Percentiles rank a stretch among this genome's conserved stretches.
phyloP scores from a whole-genome alignment of 2,113 vertebrate genomes.

The Campylorhamphus procurvoides region DNA sequence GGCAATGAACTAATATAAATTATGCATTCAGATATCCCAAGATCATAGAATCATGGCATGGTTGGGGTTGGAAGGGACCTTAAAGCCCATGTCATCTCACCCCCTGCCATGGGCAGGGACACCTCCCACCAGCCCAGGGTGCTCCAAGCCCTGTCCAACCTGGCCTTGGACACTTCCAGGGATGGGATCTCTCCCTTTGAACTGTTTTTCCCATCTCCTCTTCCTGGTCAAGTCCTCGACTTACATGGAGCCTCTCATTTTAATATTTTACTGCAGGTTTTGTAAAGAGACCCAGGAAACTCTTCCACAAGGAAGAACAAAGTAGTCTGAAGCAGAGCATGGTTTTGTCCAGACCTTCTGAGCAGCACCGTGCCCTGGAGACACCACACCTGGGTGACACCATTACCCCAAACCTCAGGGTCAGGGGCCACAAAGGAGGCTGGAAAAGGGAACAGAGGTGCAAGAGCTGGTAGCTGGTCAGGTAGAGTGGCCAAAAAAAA shows the following conservation, averaged over 20 bases:
- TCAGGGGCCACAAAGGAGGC: not conserved
- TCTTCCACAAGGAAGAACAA: not conserved
- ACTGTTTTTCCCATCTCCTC: not conserved
- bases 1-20: not conserved
- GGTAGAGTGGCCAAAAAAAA: not conserved
- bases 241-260: not conserved
- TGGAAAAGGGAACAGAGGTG: not conserved
- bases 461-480: not conserved
- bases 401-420: not conserved
- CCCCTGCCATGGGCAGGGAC: not conserved
- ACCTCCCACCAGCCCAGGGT: fast-evolving
- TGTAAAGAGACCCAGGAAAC: not conserved
- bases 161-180: not conserved
- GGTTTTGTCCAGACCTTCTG: not conserved
- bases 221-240: not conserved
- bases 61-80: fast-evolving
- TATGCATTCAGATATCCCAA: too few species aligned
- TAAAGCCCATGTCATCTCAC: fast-evolving
- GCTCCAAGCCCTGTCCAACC: fast-evolving
- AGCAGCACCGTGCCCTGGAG: not conserved
- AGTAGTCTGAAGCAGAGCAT: not conserved
- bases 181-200: not conserved
- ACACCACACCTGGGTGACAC: not conserved
- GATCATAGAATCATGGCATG: not conserved
- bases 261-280: not conserved